Evolutionary conservation across 1,140 invertebrate genomes (phyloP).

Genomic region (Temnothorax nylanderi): DNA sequence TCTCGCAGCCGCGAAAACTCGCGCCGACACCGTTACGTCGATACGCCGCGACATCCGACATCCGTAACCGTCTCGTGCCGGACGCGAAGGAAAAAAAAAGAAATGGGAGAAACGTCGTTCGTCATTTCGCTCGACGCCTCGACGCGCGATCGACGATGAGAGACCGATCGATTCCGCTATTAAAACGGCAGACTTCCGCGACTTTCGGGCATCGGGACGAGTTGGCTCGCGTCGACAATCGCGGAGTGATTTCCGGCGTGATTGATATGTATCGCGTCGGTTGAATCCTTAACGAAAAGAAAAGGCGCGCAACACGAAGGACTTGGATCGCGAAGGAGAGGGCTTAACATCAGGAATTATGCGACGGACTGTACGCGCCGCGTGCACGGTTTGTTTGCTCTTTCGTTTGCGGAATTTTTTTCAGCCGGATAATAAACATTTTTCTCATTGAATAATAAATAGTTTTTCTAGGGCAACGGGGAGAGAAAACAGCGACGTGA

Average conservation of each 20-base stretch:
- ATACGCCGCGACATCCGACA: slow-evolving; percentile 31
- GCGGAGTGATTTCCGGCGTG: slow-evolving; percentile 17
- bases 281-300: slow-evolving; percentile 61
- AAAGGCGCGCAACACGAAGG: slow-evolving; percentile 23
- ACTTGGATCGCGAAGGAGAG: neutral
- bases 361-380: slow-evolving; percentile 61
- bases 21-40: slow-evolving; percentile 31
- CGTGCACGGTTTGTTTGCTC: slow-evolving; percentile 68
- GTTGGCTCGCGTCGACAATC: slow-evolving; percentile 7
- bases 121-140: neutral
- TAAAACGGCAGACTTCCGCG: neutral
- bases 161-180: neutral
- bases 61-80: neutral
- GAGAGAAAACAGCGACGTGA: neutral
- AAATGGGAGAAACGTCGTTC: neutral
- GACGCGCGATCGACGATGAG: neutral
- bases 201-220: neutral
- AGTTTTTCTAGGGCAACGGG: slow-evolving; percentile 31
- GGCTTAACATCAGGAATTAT: slow-evolving; percentile 32
- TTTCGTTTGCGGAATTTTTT: slow-evolving; percentile 71
- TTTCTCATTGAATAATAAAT: slow-evolving; percentile 67
- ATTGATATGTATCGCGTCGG: slow-evolving; percentile 26
- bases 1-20: slow-evolving; percentile 51
- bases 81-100: neutral
- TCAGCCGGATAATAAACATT: slow-evolving; percentile 68